Percentiles rank a stretch among this genome's conserved stretches.
phyloP scores from a whole-genome alignment of 2,888 invertebrate species.

The Nowickia ferox region DNA sequence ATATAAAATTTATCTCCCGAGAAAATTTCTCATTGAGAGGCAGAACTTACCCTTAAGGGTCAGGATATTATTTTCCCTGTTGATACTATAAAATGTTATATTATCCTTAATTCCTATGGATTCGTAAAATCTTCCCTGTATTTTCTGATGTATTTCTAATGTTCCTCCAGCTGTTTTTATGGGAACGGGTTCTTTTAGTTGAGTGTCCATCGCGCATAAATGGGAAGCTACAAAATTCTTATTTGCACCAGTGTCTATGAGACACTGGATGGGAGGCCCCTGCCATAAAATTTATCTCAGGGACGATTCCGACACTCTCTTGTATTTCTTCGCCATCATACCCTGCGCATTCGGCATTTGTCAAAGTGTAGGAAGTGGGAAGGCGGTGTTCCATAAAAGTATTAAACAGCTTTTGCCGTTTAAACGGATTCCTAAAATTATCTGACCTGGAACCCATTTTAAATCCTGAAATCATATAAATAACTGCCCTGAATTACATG shows the following conservation, averaged over 20 bases:
- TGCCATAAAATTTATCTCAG: conserved; percentile 53
- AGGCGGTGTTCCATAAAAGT: not conserved
- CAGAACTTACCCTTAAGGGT: not conserved
- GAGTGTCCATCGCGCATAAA: not conserved
- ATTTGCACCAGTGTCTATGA: conserved; percentile 17
- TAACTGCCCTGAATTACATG: not conserved
- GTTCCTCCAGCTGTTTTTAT: conserved; percentile 2
- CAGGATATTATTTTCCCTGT: not conserved
- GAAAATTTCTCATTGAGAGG: not conserved
- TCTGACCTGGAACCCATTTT: conserved; percentile 4
- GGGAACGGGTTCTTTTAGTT: not conserved
- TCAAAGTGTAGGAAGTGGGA: not conserved
- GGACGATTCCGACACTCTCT: not conserved
- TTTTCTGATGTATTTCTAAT: not conserved
- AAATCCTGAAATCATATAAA: not conserved
- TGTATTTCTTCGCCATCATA: not conserved
- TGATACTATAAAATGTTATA: not conserved
- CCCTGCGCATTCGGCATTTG: not conserved
- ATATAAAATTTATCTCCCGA: not conserved
- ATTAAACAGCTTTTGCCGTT: not conserved
- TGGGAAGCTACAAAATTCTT: not conserved
- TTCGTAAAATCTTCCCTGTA: not conserved
- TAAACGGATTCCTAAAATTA: conserved; percentile 3
- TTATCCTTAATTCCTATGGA: not conserved
- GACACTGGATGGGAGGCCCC: conserved; percentile 18